Conservation (phyloP, 2,797 vertebrate species). For the Sphenodon punctatus region DNA sequence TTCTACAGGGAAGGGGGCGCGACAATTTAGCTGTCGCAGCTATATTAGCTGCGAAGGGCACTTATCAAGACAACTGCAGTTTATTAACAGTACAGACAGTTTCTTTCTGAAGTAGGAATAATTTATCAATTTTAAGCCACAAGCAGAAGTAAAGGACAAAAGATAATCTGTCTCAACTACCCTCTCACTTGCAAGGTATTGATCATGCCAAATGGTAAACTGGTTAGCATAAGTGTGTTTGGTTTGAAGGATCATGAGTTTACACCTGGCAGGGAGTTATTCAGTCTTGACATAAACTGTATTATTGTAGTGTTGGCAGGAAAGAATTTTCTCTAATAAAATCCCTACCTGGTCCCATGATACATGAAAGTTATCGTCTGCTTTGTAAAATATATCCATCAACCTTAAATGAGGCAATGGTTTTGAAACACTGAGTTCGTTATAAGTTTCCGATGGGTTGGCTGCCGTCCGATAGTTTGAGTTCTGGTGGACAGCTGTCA, state of each 20-base stretch:
- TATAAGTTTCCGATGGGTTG: too few species aligned
- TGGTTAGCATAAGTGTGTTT: slow-evolving; percentile 61
- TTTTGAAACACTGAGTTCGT: too few species aligned
- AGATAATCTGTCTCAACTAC: slow-evolving; percentile 64
- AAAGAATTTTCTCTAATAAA: slow-evolving; percentile 30
- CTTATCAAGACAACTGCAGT: slow-evolving; percentile 22
- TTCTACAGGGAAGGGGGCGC: too few species aligned
- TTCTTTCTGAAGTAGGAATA: slow-evolving; percentile 52
- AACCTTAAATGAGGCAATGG: too few species aligned
- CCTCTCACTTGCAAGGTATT: slow-evolving; percentile 68
- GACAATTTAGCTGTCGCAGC: too few species aligned
- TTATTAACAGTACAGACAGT: slow-evolving; percentile 48
- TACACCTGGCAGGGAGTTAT: slow-evolving; percentile 50
- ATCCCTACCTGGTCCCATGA: slow-evolving; percentile 11
- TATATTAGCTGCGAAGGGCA: too few species aligned
- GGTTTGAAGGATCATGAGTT: slow-evolving; percentile 66
- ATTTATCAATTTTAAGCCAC: slow-evolving; percentile 62
- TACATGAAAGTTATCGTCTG: slow-evolving; percentile 34
- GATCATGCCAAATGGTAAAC: slow-evolving; percentile 65
- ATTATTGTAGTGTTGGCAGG: slow-evolving; percentile 43
- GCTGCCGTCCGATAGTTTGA: too few species aligned
- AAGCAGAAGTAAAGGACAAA: slow-evolving; percentile 67
- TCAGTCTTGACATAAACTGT: slow-evolving; percentile 66
- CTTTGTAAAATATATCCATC: neutral
- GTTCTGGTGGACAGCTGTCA: too few species aligned